These are phyloP conservation scores for Tachina lurida DNA, from an alignment of 2,888 invertebrate species.

Conservation along the genomic window DNA sequence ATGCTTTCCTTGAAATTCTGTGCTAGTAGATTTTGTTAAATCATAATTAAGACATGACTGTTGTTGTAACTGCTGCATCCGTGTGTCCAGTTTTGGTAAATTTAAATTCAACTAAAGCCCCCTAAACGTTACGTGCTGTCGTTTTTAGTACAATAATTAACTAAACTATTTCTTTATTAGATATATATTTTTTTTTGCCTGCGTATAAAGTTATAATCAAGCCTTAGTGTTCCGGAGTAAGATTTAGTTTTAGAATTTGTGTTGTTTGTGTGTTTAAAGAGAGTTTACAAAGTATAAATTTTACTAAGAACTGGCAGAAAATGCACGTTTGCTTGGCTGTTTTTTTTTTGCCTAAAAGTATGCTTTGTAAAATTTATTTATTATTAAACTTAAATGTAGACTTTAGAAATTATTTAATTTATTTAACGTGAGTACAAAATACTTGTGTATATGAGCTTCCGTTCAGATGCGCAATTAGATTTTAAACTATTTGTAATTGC, in stretches of 20 bases:
- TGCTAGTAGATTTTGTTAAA: conserved; percentile 17
- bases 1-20: conserved; percentile 44
- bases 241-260: not conserved
- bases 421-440: no score
- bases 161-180: not conserved
- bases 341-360: conserved; percentile 3
- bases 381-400: no score
- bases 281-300: not conserved
- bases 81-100: conserved; percentile 5
- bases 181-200: not conserved
- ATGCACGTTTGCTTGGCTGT: not conserved
- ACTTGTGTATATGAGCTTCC: no score
- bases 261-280: not conserved
- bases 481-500: no score
- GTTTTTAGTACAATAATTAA: conserved; percentile 35
- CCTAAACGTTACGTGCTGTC: conserved; percentile 20
- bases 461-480: no score
- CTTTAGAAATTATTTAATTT: no score
- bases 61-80: conserved; percentile 21
- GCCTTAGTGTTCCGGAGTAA: not conserved
- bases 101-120: conserved; percentile 34
- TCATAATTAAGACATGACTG: conserved; percentile 43
- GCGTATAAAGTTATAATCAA: not conserved
- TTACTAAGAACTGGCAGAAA: not conserved
- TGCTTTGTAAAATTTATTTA: not conserved